Evolutionary conservation across 2,113 vertebrate genomes (phyloP), one percentile per base, ranked within the genome.

Genomic region (Chaetura pelagica): DNA sequence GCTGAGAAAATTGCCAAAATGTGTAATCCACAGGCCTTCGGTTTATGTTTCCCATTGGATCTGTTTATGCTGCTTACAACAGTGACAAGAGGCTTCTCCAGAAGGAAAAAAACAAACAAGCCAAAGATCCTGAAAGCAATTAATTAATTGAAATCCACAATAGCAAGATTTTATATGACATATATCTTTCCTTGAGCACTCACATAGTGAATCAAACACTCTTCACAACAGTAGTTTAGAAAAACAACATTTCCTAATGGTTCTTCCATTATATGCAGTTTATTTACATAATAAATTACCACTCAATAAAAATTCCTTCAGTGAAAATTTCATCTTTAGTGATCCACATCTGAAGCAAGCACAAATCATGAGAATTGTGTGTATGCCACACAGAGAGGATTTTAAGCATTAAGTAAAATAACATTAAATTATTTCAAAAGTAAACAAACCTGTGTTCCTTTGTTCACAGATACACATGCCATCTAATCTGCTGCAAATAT

Each of bases 401-500:
- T 84, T 67, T 59, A 87, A 64, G 15, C 69, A 55, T 48, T 74
- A 95, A 75, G 30, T 61, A 84, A 95, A 72, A 40, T 34, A 66
- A 19, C 22, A 72, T 58, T 68, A 76, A 89, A 44, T 38, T 14
- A 68, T 68, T 5, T 35, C 30, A 21, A 87, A 81, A 91, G 54
- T 52, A 93, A 87, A 92, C 12, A 72, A 84, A 72, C 12, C 11
- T 44, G 26, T 61, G 15, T 57, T 94, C 59, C 48, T 66, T 80
- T 84, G 68, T 82, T 93, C 62, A 84, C 75, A 93, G 76, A 85
- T 54, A 61, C 48, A 51, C n/a, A 48, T 2, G 4, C 14, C 69
- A 71, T 35, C 49, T 90, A 79, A 85, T 91, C 71, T 66, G 23
- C 54, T 22, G 74, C 40, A 93, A 91, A 90, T 92, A 93, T 24